phyloP scores from a whole-genome alignment of 2,113 vertebrate species.

The Argyrosomus japonicus region DNA sequence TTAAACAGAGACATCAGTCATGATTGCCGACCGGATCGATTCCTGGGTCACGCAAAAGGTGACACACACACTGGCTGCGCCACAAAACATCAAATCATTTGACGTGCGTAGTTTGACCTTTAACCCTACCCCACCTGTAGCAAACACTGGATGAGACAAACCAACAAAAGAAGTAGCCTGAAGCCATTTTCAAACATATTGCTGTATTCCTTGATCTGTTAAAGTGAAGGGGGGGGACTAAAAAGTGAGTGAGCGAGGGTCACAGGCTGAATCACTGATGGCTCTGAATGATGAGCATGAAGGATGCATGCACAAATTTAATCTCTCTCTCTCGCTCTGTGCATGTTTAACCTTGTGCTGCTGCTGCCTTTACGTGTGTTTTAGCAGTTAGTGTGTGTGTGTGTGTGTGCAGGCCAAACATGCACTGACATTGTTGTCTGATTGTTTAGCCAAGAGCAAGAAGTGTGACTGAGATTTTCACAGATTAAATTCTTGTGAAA shows the following conservation, averaged over 20 bases:
- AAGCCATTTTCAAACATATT: background rate
- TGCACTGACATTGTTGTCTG: slow-evolving; percentile 25
- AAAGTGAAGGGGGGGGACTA: background rate
- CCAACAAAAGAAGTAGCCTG: too few species aligned
- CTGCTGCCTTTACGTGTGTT: background rate
- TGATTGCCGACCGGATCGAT: background rate
- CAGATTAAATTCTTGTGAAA: slow-evolving; percentile 50
- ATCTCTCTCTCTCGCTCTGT: background rate
- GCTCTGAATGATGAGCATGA: background rate
- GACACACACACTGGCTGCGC: background rate
- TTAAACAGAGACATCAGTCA: background rate
- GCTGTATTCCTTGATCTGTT: background rate
- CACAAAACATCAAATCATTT: background rate
- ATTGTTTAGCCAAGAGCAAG: slow-evolving; percentile 36
- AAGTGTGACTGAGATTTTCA: slow-evolving; percentile 47
- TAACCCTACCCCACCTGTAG: background rate
- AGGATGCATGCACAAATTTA: background rate
- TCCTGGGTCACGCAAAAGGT: too few species aligned
- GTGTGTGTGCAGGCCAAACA: slow-evolving; percentile 5
- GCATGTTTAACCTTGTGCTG: background rate
- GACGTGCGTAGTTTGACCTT: background rate
- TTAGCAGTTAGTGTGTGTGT: background rate
- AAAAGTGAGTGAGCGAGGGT: background rate
- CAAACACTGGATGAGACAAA: background rate
- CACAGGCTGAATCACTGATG: background rate